These are phyloP conservation scores for Grantiella picta DNA, from an alignment of 2,113 vertebrate genomes.

Conservation along the genomic window DNA sequence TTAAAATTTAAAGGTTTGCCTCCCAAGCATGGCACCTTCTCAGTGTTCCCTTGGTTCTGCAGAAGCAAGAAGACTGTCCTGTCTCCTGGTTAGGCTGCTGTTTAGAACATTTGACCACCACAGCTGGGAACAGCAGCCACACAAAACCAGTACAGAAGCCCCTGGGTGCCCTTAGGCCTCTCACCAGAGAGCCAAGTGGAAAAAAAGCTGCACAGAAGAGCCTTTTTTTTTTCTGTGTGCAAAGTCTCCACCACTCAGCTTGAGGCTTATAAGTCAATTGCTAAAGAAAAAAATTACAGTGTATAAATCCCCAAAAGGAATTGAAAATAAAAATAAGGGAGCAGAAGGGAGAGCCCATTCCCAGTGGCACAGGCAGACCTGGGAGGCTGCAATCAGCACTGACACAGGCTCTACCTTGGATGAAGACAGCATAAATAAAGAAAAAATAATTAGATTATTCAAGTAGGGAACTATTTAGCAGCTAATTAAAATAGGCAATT, in stretches of 20 bases:
- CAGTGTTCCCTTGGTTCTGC: not conserved
- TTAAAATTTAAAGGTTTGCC: not conserved
- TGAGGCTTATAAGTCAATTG: not conserved
- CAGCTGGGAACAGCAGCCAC: not conserved
- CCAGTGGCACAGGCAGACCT: not conserved
- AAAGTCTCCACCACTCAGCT: not conserved
- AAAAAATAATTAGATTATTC: not conserved
- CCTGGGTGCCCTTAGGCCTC: not conserved
- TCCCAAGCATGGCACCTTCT: not conserved
- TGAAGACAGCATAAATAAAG: not conserved
- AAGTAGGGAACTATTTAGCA: not conserved
- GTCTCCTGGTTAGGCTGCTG: not conserved
- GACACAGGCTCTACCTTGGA: not conserved
- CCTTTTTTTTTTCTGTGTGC: not conserved
- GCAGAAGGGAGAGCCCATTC: not conserved
- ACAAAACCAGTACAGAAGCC: not conserved
- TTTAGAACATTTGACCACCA: not conserved
- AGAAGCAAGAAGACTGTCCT: not conserved
- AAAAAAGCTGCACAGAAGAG: not conserved
- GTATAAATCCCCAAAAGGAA: not conserved
- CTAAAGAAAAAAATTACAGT: not conserved
- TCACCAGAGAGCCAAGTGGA: not conserved
- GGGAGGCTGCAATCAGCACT: not conserved
- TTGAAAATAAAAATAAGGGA: not conserved
- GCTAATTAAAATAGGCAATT: not conserved